Conservation (phyloP, 2,888 invertebrate species). For the Brachyopa scutellaris region DNA sequence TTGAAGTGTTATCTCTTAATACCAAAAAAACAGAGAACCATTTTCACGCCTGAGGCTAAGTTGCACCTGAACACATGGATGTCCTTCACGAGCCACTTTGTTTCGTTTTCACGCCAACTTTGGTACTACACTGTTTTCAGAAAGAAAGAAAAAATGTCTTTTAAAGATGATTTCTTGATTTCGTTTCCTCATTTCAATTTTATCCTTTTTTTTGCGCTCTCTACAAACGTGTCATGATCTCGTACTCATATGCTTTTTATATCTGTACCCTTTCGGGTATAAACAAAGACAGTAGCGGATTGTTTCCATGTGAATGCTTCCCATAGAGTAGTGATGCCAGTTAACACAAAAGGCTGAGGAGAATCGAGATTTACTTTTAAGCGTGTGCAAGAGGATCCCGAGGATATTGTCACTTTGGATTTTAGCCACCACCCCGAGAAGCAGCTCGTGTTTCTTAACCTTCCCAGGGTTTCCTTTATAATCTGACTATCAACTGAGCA, state of each 20-base stretch:
- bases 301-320: conserved; percentile 51
- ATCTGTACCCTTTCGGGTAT: conserved; percentile 18
- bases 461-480: conserved; percentile 1
- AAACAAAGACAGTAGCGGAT: conserved; percentile 36
- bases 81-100: background rate
- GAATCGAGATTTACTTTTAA: conserved; percentile 48
- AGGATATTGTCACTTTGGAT: conserved; percentile 64
- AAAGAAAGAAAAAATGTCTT: conserved; percentile 4
- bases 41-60: too few relatives aligned
- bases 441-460: background rate
- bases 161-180: conserved; percentile 58
- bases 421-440: conserved; percentile 36
- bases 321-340: background rate
- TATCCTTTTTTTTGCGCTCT: background rate
- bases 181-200: conserved; percentile 32
- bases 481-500: conserved; percentile 47
- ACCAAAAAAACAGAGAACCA: too few relatives aligned
- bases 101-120: too few relatives aligned
- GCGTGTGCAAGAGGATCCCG: conserved; percentile 49
- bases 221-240: conserved; percentile 21
- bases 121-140: too few relatives aligned
- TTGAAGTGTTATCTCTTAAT: too few relatives aligned
- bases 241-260: background rate
- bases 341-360: conserved; percentile 31
- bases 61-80: too few relatives aligned